Conservation (phyloP, 2,888 invertebrate genomes). For the Brachycybe producta region DNA sequence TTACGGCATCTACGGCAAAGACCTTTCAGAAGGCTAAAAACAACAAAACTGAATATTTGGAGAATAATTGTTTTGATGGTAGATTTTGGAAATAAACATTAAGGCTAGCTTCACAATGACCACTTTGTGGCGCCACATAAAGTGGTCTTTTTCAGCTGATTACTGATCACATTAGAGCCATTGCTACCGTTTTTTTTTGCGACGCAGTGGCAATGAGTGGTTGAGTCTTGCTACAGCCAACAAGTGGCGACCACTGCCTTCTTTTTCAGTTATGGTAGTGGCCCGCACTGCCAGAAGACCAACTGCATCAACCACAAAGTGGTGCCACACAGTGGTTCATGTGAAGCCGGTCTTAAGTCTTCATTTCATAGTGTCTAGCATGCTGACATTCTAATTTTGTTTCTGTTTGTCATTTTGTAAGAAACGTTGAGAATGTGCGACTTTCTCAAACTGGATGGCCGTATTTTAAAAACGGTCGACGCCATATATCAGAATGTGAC, state of each 20-base stretch:
- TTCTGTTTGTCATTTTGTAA: slow-evolving; percentile 9
- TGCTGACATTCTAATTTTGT: background rate
- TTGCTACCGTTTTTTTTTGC: no score
- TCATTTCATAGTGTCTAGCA: background rate
- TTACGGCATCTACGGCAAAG: slow-evolving; percentile 23
- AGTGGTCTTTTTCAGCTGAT: background rate
- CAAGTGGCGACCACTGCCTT: no score
- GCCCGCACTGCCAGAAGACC: no score
- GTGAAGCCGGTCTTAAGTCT: no score
- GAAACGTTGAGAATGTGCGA: slow-evolving; percentile 89
- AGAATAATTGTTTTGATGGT: slow-evolving; percentile 35
- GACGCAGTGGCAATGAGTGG: no score
- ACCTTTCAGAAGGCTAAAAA: slow-evolving; percentile 1
- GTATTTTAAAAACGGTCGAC: slow-evolving; percentile 84
- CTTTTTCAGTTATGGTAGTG: no score
- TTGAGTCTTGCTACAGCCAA: no score
- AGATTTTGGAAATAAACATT: background rate
- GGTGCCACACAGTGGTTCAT: no score
- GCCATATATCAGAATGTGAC: slow-evolving; percentile 50
- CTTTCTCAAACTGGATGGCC: slow-evolving; percentile 61
- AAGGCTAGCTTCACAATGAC: no score
- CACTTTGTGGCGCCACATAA: no score
- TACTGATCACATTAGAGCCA: no score
- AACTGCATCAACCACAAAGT: no score
- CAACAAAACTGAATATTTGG: slow-evolving; percentile 31